These are phyloP conservation scores for Drosophila bunnanda DNA, from an alignment of 2,888 invertebrate genomes.

Conservation along the genomic window DNA sequence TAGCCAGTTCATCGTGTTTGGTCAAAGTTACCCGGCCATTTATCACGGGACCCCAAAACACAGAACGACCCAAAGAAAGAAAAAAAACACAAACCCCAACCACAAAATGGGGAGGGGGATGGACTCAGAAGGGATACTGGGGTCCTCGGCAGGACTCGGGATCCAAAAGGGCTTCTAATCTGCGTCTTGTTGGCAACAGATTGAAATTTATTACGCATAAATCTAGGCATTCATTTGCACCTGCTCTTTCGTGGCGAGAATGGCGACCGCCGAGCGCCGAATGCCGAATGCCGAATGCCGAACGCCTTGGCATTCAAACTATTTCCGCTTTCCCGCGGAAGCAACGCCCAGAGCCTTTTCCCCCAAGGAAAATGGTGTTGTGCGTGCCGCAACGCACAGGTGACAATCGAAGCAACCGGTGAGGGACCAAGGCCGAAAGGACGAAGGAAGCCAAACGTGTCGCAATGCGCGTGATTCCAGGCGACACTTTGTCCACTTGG, in stretches of 20 bases:
- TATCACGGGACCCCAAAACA: constrained; percentile 20
- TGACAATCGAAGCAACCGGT: constrained; percentile 61
- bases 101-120: neutral
- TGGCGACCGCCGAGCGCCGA: neutral
- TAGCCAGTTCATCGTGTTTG: constrained; percentile 68
- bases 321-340: constrained; percentile 45
- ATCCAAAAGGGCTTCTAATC: constrained; percentile 60
- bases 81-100: constrained; percentile 11
- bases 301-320: constrained; percentile 70
- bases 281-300: neutral
- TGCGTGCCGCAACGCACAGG: constrained; percentile 66
- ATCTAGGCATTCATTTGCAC: constrained; percentile 82
- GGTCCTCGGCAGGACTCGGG: constrained; percentile 6
- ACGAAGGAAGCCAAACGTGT: constrained; percentile 52
- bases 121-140: neutral
- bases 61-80: constrained; percentile 17
- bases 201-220: constrained; percentile 84
- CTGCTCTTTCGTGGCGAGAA: constrained; percentile 50
- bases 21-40: constrained; percentile 31
- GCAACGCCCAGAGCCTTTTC: constrained; percentile 8
- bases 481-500: constrained; percentile 32
- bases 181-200: constrained; percentile 81
- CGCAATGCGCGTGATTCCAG: constrained; percentile 63
- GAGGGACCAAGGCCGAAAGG: constrained; percentile 6
- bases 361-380: neutral